Conservation (phyloP, 2,888 invertebrate species). For the Chrysolina americana region DNA sequence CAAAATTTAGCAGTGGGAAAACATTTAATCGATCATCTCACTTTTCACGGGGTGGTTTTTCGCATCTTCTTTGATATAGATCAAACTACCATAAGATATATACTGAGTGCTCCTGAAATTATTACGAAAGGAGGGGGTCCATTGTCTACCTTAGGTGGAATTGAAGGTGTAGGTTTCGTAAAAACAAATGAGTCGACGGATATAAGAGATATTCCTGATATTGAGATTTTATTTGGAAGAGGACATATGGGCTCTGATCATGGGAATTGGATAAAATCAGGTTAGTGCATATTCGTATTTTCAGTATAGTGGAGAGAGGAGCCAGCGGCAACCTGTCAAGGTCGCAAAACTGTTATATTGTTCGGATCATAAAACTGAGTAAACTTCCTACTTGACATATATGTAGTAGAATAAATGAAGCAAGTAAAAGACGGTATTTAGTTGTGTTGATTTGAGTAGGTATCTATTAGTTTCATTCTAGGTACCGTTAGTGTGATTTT, state of each 20-base stretch:
- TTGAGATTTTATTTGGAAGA: slow-evolving; percentile 75
- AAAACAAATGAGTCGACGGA: slow-evolving; percentile 73
- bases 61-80: slow-evolving; percentile 69
- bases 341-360: too few species aligned
- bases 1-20: slow-evolving; percentile 78
- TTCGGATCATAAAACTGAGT: too few species aligned
- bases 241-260: slow-evolving; percentile 73
- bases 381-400: too few species aligned
- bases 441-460: too few species aligned
- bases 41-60: slow-evolving; percentile 74
- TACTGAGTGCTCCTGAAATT: slow-evolving; percentile 28
- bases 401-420: too few species aligned
- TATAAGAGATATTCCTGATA: slow-evolving; percentile 73
- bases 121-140: slow-evolving; percentile 69
- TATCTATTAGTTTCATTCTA: too few species aligned
- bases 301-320: too few species aligned
- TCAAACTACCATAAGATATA: slow-evolving; percentile 28
- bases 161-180: slow-evolving; percentile 73
- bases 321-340: not conserved
- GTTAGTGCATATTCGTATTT: not conserved
- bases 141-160: slow-evolving; percentile 73
- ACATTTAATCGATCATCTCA: slow-evolving; percentile 78
- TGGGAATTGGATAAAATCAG: slow-evolving; percentile 61
- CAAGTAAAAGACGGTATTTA: too few species aligned
- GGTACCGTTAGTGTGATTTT: too few species aligned